Conservation (phyloP, 2,888 invertebrate genomes). For the Leptinotarsa rubiginosa region DNA sequence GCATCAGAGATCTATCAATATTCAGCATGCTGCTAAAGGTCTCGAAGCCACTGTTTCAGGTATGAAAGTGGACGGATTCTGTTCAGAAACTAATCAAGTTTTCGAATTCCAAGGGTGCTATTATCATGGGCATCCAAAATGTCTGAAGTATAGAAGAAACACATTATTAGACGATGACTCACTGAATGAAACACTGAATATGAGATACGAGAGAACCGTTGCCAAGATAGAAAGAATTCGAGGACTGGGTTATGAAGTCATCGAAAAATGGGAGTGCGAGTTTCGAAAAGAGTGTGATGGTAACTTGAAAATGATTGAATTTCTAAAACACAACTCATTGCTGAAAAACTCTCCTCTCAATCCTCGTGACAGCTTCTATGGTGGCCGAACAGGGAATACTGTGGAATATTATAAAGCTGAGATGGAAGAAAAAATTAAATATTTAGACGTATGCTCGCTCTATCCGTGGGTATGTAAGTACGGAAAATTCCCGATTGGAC, state of each 20-base stretch:
- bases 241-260: background rate
- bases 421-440: conserved; percentile 47
- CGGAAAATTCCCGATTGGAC: conserved; percentile 41
- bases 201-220: conserved; percentile 24
- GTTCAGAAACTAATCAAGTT: conserved; percentile 37
- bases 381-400: conserved; percentile 37
- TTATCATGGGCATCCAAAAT: conserved; percentile 37
- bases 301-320: background rate
- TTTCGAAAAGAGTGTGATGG: background rate
- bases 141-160: conserved; percentile 27
- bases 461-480: conserved; percentile 37
- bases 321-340: too few species aligned
- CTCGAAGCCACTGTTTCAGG: conserved; percentile 7
- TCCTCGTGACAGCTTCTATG: conserved; percentile 42
- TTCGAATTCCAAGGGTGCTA: conserved; percentile 47
- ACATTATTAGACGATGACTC: conserved; percentile 20
- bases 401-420: conserved; percentile 24
- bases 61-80: conserved; percentile 40
- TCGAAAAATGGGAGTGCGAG: conserved; percentile 11
- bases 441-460: conserved; percentile 51
- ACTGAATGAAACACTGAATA: conserved; percentile 20
- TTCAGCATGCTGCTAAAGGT: conserved; percentile 41
- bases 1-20: conserved; percentile 34
- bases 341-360: conserved; percentile 32
- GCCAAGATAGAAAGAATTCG: conserved; percentile 16